Percentiles rank a stretch among this genome's conserved stretches.
Evolutionary conservation across 30 jellyfish, hydroid and myxozoan species (phyloP).

Genomic region (Nemopilema nomurai): DNA sequence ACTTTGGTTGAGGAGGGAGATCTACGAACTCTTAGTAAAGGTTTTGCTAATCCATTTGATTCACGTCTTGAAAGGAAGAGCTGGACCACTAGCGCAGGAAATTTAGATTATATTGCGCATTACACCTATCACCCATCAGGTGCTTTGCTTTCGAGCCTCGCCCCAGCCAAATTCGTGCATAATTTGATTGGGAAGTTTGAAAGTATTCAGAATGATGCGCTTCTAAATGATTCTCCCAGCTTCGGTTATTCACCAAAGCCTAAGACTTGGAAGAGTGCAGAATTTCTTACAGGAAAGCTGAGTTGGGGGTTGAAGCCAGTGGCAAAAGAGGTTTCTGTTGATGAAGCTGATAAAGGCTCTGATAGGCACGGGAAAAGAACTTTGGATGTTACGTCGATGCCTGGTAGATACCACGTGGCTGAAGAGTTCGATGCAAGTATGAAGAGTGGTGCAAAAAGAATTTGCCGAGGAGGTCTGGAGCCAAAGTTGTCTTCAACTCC

Average conservation of each 20-base stretch:
- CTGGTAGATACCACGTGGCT: not conserved
- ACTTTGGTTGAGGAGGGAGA: not conserved
- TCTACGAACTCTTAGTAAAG: not conserved
- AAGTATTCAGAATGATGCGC: not conserved
- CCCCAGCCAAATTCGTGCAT: slow-evolving; percentile 38
- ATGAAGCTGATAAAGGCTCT: not conserved
- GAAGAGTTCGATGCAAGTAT: not conserved
- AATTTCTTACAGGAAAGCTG: not conserved
- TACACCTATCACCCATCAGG: not conserved
- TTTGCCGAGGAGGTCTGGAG: not conserved
- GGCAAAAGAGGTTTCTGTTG: not conserved
- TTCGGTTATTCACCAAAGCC: not conserved
- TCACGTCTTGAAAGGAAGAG: not conserved
- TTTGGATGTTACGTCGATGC: not conserved
- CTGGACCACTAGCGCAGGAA: not conserved
- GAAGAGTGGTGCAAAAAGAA: not conserved
- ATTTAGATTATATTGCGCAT: not conserved
- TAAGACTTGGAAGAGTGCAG: not conserved
- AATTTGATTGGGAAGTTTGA: slow-evolving; percentile 23
- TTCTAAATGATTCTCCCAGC: not conserved
- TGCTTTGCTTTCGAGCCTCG: not conserved
- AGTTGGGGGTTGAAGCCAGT: not conserved
- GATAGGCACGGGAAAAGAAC: not conserved
- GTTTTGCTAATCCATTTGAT: not conserved
- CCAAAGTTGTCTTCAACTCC: not conserved